Conservation (phyloP, 1,140 invertebrate genomes). For the Drosophila simulans region DNA sequence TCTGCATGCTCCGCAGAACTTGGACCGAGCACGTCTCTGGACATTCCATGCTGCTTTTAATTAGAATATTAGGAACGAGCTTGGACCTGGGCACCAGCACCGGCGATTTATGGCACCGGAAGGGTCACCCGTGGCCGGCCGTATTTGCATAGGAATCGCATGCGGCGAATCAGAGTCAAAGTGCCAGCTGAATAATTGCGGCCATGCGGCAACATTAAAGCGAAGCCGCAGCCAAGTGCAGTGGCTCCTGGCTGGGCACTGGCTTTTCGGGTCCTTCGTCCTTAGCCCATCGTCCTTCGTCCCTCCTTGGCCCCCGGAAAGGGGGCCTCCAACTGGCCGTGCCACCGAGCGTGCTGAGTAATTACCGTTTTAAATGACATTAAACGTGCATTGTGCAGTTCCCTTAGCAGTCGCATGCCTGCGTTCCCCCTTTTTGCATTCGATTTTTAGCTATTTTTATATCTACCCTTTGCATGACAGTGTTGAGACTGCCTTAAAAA, state of each 20-base stretch:
- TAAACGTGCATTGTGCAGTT: constrained; percentile 74
- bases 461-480: not conserved
- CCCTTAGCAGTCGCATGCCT: constrained; percentile 6
- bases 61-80: constrained; percentile 57
- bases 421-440: constrained; percentile 1
- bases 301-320: not conserved
- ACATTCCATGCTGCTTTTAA: constrained; percentile 57
- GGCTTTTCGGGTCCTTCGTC: not conserved
- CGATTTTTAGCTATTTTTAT: constrained; percentile 6
- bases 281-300: not conserved
- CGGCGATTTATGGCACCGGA: constrained; percentile 72
- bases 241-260: not conserved
- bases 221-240: constrained; percentile 61
- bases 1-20: constrained; percentile 3
- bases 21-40: constrained; percentile 20
- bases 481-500: not conserved
- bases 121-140: constrained; percentile 40
- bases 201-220: constrained; percentile 79
- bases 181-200: constrained; percentile 72
- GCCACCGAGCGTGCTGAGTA: constrained; percentile 72
- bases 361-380: constrained; percentile 81
- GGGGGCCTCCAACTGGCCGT: constrained; percentile 18
- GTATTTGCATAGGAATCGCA: constrained; percentile 75
- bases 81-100: constrained; percentile 8
- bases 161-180: constrained; percentile 56